Percentiles rank a stretch among this genome's conserved stretches.
Conservation (phyloP, 2,797 vertebrate species). For the Gambelia wislizenii region DNA sequence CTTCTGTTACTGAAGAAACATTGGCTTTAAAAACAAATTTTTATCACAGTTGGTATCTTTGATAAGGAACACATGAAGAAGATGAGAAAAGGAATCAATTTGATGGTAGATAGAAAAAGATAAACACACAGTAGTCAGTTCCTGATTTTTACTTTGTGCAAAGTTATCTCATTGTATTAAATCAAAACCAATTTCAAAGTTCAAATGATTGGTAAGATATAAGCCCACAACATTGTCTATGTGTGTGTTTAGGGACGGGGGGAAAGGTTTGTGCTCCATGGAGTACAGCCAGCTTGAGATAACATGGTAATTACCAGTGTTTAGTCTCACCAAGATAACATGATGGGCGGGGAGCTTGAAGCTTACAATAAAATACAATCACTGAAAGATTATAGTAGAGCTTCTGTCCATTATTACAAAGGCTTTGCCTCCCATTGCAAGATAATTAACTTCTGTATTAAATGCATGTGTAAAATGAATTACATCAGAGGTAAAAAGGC, state of each 20-base stretch:
- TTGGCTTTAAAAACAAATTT: not conserved
- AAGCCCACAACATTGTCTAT: not conserved
- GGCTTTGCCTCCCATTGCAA: rapidly evolving
- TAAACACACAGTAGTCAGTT: not conserved
- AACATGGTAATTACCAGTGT: not conserved
- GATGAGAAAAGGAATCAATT: not conserved
- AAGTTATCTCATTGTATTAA: not conserved
- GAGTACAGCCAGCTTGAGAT: slow-evolving; percentile 12
- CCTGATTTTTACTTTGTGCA: not conserved
- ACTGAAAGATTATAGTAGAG: rapidly evolving
- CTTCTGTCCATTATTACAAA: not conserved
- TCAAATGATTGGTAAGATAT: slow-evolving; percentile 7
- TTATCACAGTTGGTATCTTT: not conserved
- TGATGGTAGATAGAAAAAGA: not conserved
- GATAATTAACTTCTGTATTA: rapidly evolving
- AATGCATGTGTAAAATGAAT: rapidly evolving
- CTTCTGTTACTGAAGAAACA: not conserved
- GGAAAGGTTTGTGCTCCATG: slow-evolving; percentile 2
- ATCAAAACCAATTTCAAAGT: slow-evolving; percentile 19
- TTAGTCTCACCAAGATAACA: not conserved
- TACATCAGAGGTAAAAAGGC: rapidly evolving
- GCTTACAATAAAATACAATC: rapidly evolving
- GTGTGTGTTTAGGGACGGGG: too few relatives aligned
- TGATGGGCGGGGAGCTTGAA: rapidly evolving
- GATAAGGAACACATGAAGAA: not conserved